Evolutionary conservation across 2,113 vertebrate species (phyloP), one percentile per base, ranked within the genome.

Genomic region (Trogon melanurus): DNA sequence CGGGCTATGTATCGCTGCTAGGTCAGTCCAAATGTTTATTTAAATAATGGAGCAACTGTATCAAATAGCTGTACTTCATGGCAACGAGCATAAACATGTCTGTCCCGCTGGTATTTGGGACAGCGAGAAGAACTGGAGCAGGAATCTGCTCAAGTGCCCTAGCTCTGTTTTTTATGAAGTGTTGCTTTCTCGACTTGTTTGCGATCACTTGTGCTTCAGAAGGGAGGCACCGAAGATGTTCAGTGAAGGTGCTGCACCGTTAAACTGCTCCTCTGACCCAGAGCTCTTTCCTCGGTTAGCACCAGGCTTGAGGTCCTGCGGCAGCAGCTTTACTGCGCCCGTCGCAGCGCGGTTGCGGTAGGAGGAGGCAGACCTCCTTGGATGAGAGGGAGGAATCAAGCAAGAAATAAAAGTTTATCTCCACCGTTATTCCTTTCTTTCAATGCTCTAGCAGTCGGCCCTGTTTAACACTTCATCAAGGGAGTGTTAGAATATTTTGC

Each of bases 341-440:
- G 75, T n/a, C 30, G 38, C 36, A 18, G 30, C 0, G 0, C 0
- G 0, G 26, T 32, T 78, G 23, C 25, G 2, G 58, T 51, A 53
- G 76, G 32, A 89, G n/a, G 26, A 70, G 51, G 27, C 32, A 48
- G 16, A 10, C 25, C 16, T 69, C 11, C 38, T 87, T 45, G 16
- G 48, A 29, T 82, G 66, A 51, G 64, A 73, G 38, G 30, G 50
- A 83, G 45, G 64, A 89, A 80, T 11, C 41, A 74, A 92, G 51
- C 2, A 48, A 85, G 66, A 75, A 83, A 61, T 18, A n/a, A 45
- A 27, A 44, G 22, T 2, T 56, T 54, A 32, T 73, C 47, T 50
- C n/a, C 66, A 50, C 17, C 11, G 84, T 60, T 73, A 54, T 95
- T 85, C 27, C 12, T 93, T 65, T 73, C 45, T 91, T 89, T 85